Base-by-base conservation (phyloP, 1,140 invertebrate species). In the Drosophila novamexicana region DNA sequence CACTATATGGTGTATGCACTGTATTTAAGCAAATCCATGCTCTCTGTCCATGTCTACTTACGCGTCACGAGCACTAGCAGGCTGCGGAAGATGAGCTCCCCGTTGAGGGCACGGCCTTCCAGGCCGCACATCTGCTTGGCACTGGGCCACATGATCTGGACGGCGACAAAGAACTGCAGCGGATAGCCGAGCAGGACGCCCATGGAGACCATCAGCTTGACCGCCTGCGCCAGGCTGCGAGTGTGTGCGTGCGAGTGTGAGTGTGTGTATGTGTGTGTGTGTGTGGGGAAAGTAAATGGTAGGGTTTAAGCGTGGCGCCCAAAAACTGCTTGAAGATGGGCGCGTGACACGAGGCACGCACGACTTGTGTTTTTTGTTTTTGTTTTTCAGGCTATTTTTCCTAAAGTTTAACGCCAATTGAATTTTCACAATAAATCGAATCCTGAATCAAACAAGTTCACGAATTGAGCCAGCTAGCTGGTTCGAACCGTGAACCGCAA, bases 121-220 rank as follows among this genome's bases (percentile, higher is more conserved):
- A 83, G 50, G 42, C 66, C 39, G 16, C 81, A 81, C 29, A 72
- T 32, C 29, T 84, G 52, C 44, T 90, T 83, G 8, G 68, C 70
- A n/a, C 56, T 52, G 0, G 94, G 94, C 94, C 94, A 95, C 78
- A 95, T 94, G 12, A 95, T 95, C 40, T 94, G 94, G 12, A 95
- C 92, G 32, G 97, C 96, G 8, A 98, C 96, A 89, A 97, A 98
- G 83, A 97, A 95, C 93, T 98, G 97, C 58, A 98, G 92, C 4
- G 96, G 95, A 93, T 97, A 97, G 0, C 95, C 95, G 34, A 97
- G 92, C 65, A 97, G 94, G 57, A 97, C 95, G 9, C 96, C 95
- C 4, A 95, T 63, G 0, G 96, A 95, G 92, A 97, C 97, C 76
- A 96, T 94, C 7, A 97, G 68, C 29, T 94, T 94, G 79, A 95